A percentile compares a stretch with the other conserved stretches of the same genome.
These are phyloP conservation scores for Cyprinodon tularosa DNA, from an alignment of 2,113 vertebrate species.

Conservation along the genomic window DNA sequence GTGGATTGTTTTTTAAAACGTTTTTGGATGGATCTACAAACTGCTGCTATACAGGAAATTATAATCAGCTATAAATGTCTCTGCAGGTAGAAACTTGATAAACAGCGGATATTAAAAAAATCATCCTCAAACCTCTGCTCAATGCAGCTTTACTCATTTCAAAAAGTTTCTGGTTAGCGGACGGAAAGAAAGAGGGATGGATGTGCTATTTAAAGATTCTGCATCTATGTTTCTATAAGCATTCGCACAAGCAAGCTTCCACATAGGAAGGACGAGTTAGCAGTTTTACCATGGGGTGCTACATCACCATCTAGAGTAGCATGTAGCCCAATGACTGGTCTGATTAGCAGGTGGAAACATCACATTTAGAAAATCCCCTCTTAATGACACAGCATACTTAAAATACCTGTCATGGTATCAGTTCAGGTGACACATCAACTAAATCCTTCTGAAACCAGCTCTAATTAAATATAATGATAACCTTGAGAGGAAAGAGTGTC, in stretches of 20 bases:
- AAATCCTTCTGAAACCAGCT: slow-evolving; percentile 17
- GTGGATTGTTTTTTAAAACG: no score
- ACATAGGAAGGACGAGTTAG: slow-evolving; percentile 21
- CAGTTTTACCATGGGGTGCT: slow-evolving; percentile 25
- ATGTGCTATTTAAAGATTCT: slow-evolving; percentile 68
- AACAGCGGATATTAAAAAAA: not conserved
- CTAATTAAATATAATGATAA: slow-evolving; percentile 27
- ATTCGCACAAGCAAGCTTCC: slow-evolving; percentile 38
- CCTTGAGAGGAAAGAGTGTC: not conserved
- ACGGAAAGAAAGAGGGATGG: slow-evolving; percentile 40
- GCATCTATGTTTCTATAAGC: slow-evolving; percentile 28
- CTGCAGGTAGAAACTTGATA: not conserved
- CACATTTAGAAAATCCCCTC: slow-evolving; percentile 2
- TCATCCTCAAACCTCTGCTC: not conserved
- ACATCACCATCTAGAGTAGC: slow-evolving; percentile 20
- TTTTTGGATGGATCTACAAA: no score
- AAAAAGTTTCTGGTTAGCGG: slow-evolving; percentile 3
- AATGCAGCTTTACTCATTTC: not conserved
- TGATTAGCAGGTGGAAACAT: slow-evolving; percentile 28
- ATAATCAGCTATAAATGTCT: not conserved
- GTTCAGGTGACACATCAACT: slow-evolving; percentile 19
- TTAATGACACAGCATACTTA: slow-evolving; percentile 17
- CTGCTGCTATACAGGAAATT: not conserved
- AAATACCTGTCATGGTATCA: slow-evolving; percentile 15
- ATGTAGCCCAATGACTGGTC: slow-evolving; percentile 9